phyloP scores from a whole-genome alignment of 2,888 invertebrate species.

The Halocaridina rubra region DNA sequence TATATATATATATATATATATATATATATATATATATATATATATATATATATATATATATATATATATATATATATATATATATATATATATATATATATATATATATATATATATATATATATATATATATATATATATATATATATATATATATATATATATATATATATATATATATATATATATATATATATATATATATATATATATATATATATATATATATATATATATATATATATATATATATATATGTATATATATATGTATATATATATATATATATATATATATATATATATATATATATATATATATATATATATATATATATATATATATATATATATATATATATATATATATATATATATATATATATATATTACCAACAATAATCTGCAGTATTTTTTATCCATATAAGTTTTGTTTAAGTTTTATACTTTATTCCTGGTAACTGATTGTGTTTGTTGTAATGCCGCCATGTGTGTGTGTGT shows the following conservation, averaged over 20 bases:
- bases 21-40: not conserved
- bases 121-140: not conserved
- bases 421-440: not conserved
- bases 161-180: not conserved
- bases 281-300: not conserved
- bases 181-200: not conserved
- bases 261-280: not conserved
- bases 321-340: not conserved
- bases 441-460: no score
- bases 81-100: not conserved
- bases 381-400: not conserved
- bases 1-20: not conserved
- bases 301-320: not conserved
- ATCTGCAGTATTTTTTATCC: not conserved
- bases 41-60: not conserved
- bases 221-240: not conserved
- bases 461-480: not conserved
- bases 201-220: not conserved
- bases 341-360: not conserved
- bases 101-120: not conserved
- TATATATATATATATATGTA: not conserved
- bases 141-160: not conserved
- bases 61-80: not conserved
- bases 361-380: not conserved
- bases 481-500: no score